A percentile compares a stretch with the other conserved stretches of the same genome.
These are phyloP conservation scores for Rhynchonycteris naso DNA, from an alignment of 2,797 vertebrate genomes.

Conservation along the genomic window DNA sequence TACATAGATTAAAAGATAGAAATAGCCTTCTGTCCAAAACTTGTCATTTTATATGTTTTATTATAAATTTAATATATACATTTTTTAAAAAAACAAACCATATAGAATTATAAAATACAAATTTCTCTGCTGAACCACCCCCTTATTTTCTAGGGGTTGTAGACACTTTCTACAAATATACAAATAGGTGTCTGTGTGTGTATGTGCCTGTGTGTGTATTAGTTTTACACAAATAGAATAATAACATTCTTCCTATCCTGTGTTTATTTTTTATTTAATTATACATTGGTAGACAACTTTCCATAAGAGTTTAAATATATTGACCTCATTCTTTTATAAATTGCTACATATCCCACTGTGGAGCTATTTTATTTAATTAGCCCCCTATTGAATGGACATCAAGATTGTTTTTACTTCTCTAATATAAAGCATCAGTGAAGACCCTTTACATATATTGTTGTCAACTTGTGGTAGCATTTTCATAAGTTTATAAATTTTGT, in stretches of 20 bases:
- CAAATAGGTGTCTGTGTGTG: neutral
- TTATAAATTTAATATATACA: conserved; percentile 72
- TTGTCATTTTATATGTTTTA: conserved; percentile 59
- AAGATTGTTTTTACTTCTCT: conserved; percentile 36
- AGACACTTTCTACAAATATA: conserved; percentile 54
- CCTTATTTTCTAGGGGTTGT: conserved; percentile 56
- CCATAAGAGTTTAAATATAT: conserved; percentile 40
- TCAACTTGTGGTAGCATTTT: conserved; percentile 14
- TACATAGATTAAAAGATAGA: conserved; percentile 12
- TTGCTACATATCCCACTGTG: neutral
- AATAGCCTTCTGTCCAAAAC: conserved; percentile 51
- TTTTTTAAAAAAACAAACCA: conserved; percentile 45
- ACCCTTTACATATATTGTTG: conserved; percentile 44
- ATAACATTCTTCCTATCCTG: conserved; percentile 56
- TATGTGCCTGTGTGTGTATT: conserved; percentile 23
- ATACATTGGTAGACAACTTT: conserved; percentile 49
- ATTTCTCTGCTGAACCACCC: neutral
- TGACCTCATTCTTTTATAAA: conserved; percentile 68
- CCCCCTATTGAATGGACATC: neutral
- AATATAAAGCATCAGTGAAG: conserved; percentile 23
- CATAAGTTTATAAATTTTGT: conserved; percentile 46
- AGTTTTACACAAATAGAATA: conserved; percentile 56
- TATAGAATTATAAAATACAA: conserved; percentile 40
- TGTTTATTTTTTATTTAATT: conserved; percentile 51
- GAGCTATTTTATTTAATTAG: conserved; percentile 9